These are phyloP conservation scores for Onthophagus taurus DNA, from an alignment of 1,140 invertebrate species.

Conservation along the genomic window DNA sequence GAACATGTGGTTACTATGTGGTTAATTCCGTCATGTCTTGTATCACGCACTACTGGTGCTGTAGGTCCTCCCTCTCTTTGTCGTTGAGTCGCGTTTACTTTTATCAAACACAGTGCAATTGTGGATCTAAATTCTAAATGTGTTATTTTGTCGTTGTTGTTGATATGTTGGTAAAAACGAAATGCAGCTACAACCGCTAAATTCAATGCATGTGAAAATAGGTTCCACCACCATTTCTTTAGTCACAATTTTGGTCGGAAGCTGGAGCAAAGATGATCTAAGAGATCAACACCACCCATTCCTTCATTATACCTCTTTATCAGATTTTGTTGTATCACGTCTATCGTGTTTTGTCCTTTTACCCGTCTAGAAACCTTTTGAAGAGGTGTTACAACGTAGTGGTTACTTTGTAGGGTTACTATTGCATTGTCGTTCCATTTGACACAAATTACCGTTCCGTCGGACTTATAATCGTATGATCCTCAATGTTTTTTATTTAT, in stretches of 20 bases:
- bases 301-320: conserved; percentile 30
- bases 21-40: neutral
- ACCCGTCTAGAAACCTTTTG: conserved; percentile 20
- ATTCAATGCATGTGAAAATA: neutral
- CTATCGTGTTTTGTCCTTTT: conserved; percentile 29
- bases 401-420: conserved; percentile 2
- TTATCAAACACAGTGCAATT: neutral
- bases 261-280: conserved; percentile 18
- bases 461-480: neutral
- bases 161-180: conserved; percentile 3
- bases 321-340: conserved; percentile 30
- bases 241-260: neutral
- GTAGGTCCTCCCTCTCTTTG: neutral
- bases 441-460: neutral
- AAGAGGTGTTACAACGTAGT: neutral
- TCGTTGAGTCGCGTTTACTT: neutral
- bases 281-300: conserved; percentile 34
- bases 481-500: neutral
- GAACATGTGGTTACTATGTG: no score
- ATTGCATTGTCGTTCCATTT: conserved; percentile 8
- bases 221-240: conserved; percentile 8
- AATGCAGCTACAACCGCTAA: conserved; percentile 8
- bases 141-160: conserved; percentile 2
- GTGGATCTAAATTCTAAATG: neutral
- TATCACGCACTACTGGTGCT: neutral